phyloP scores from a whole-genome alignment of 1,140 invertebrate species.

The Drosophila rhopaloa region DNA sequence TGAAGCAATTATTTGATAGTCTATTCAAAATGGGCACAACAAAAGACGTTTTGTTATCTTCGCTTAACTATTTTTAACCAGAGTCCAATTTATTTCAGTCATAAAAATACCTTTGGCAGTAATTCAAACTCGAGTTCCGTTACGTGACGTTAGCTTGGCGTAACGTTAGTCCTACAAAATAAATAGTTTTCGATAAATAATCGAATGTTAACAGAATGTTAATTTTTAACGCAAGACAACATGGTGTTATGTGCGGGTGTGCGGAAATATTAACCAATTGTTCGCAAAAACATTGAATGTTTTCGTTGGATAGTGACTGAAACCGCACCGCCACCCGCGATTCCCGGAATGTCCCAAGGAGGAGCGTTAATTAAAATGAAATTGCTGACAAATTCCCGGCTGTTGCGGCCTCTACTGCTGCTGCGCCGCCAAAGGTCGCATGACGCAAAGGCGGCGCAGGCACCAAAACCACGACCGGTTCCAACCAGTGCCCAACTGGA shows the following conservation, averaged over 20 bases:
- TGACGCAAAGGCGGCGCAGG: conserved; percentile 39
- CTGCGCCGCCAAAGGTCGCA: conserved; percentile 53
- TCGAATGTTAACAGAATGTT: conserved; percentile 8
- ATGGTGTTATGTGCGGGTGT: conserved; percentile 6
- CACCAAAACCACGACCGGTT: conserved; percentile 27
- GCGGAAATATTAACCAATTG: conserved; percentile 26
- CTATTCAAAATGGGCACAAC: conserved; percentile 12
- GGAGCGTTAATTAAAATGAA: conserved; percentile 66
- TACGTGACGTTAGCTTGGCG: conserved; percentile 1
- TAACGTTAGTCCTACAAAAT: not conserved
- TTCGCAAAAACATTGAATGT: conserved; percentile 28
- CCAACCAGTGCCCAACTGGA: conserved; percentile 63
- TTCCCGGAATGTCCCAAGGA: conserved; percentile 17
- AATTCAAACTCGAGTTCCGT: conserved; percentile 13
- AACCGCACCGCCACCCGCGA: conserved; percentile 2
- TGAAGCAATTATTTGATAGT: conserved; percentile 20
- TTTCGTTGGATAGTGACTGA: conserved; percentile 13
- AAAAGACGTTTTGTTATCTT: conserved; percentile 21
- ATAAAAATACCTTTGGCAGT: conserved; percentile 25
- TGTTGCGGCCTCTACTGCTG: conserved; percentile 39
- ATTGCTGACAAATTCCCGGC: conserved; percentile 51
- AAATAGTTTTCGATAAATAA: not conserved
- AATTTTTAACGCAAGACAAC: too few species aligned
- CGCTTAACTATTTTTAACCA: conserved; percentile 39
- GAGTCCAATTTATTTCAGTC: conserved; percentile 20